Evolutionary conservation across 2,888 invertebrate species (phyloP), one percentile per base, ranked within the genome.

Genomic region (Dione vanillae): DNA sequence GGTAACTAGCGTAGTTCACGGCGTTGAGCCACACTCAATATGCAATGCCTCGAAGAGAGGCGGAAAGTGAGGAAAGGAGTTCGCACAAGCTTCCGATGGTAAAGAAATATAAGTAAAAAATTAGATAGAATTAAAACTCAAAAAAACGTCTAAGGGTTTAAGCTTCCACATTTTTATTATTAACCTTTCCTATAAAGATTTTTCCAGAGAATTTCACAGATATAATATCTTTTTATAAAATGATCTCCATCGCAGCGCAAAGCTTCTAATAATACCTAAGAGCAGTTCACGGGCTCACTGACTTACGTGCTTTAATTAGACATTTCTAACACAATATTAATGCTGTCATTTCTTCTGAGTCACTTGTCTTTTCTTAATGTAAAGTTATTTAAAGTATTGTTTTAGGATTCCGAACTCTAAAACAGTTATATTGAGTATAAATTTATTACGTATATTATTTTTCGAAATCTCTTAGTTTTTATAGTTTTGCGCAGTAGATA

Each of bases 211-310:
- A 19, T n/a, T 27, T 61, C 19, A 61, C 16, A 43, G 27, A 51
- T 61, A 61, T 51, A 47, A 56, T 67, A 51, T 43, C 41, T 43
- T 12, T 51, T 43, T 43, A 61, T 52, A 43, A 67, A 67, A 16
- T 41, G 19, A 52, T 67, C 67, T 67, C 14, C 41, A 51, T 51
- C 61, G 41, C 7, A 6, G 43, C 61, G 41, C 67, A 52, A 19
- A 52, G 67, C 11, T 6, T 67, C 59, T 67, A 67, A 67, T 61
- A 67, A 61, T 61, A 61, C 7, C 49, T 35, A 14, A 14, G 43
- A 41, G 27, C 12, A 61, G 27, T 61, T 67, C 43, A 35, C 61
- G 51, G 43, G 52, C 43, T 43, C 61, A 19, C 35, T 51, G 43
- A 47, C 35, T 41, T 8, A 51, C 14, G 14, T 27, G 43, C 43